Conservation (phyloP, 2,113 vertebrate genomes). For the Planiliza haematocheilus region DNA sequence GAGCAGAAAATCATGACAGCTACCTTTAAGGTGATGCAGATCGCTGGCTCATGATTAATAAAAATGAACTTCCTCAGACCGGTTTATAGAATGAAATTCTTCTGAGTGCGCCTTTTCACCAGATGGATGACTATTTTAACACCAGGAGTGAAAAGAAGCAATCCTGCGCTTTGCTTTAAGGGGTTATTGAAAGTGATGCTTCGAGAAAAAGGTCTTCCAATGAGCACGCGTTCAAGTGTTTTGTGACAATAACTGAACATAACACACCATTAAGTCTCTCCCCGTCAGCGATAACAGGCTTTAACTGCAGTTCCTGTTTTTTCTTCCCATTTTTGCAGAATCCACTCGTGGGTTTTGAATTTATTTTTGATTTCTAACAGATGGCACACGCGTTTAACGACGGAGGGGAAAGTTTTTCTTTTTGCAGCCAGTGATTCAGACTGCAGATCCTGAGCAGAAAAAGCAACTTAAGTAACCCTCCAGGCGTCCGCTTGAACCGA, state of each 20-base stretch:
- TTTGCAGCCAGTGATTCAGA: background rate
- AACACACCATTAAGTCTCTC: background rate
- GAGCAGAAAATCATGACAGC: no score
- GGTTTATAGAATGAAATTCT: no score
- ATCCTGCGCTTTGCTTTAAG: background rate
- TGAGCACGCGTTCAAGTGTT: background rate
- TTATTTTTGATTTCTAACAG: background rate
- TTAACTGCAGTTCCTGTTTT: no score
- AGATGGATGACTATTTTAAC: no score
- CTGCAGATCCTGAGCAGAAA: background rate
- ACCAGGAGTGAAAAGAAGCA: background rate
- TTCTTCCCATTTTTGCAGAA: background rate
- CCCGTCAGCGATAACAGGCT: no score
- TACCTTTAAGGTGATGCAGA: no score
- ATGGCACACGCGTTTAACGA: no score
- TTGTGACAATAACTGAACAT: slow-evolving; percentile 1
- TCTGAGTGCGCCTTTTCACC: no score
- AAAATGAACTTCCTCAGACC: no score
- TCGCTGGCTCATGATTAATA: no score
- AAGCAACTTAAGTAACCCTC: background rate
- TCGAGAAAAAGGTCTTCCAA: background rate
- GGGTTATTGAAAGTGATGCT: slow-evolving; percentile 1
- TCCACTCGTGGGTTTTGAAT: background rate
- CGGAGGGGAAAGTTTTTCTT: background rate
- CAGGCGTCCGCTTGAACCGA: background rate